Evolutionary conservation across 1,140 invertebrate species (phyloP).

Genomic region (Lerema accius): DNA sequence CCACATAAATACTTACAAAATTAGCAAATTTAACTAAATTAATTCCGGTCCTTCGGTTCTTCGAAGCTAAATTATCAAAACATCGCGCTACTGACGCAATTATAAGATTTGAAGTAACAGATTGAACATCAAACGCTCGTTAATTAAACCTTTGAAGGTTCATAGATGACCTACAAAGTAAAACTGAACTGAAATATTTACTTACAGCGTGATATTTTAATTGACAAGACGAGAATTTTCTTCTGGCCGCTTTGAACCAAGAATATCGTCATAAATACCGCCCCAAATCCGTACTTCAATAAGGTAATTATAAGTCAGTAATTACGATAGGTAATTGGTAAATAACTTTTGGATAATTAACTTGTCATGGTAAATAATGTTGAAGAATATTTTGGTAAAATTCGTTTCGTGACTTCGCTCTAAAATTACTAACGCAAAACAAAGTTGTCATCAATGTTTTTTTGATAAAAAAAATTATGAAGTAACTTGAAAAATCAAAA

Average conservation of each 20-base stretch:
- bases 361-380: constrained; percentile 11
- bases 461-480: too few relatives aligned
- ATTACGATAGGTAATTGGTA: constrained; percentile 32
- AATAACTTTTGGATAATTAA: constrained; percentile 25
- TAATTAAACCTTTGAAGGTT: constrained; percentile 72
- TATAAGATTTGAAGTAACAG: constrained; percentile 68
- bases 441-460: too few relatives aligned
- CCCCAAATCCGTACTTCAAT: constrained; percentile 22
- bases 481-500: too few relatives aligned
- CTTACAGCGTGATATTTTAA: constrained; percentile 67
- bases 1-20: too few relatives aligned
- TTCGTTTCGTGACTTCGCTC: neutral
- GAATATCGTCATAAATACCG: constrained; percentile 39
- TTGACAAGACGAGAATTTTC: constrained; percentile 65
- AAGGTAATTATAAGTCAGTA: constrained; percentile 30
- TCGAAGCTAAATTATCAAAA: constrained; percentile 50
- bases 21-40: too few relatives aligned
- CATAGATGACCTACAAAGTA: constrained; percentile 70
- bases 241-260: constrained; percentile 58
- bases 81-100: constrained; percentile 58
- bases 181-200: constrained; percentile 65
- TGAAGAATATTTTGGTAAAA: neutral
- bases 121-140: constrained; percentile 77
- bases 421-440: too few relatives aligned
- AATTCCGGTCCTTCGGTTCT: neutral